phyloP scores from a whole-genome alignment of 2,797 vertebrate species.

The Gymnopithys bicolor region DNA sequence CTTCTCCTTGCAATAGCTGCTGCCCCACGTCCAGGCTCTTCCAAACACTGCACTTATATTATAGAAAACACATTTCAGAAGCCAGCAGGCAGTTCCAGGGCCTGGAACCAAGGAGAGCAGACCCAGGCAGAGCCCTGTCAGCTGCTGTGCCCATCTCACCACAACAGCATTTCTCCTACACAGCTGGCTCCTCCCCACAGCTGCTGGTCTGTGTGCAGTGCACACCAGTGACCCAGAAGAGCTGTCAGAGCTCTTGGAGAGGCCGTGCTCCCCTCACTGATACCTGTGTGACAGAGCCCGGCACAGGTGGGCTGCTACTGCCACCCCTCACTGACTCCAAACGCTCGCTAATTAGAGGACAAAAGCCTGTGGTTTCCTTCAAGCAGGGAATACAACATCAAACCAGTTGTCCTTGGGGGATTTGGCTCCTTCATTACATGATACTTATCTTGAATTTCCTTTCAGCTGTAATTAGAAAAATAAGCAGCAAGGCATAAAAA shows the following conservation, averaged over 20 bases:
- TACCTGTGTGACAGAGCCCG: neutral
- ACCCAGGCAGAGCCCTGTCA: accelerated
- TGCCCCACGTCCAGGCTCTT: neutral
- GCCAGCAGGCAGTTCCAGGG: neutral
- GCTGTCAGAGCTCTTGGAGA: neutral
- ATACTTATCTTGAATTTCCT: conserved; percentile 66
- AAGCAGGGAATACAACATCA: conserved; percentile 18
- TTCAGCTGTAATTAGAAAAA: conserved; percentile 73
- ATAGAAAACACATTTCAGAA: neutral
- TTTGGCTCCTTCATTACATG: conserved; percentile 45
- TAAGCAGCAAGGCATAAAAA: conserved; percentile 62
- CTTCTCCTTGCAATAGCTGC: neutral
- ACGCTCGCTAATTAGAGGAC: neutral
- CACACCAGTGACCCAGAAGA: neutral
- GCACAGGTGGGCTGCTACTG: neutral
- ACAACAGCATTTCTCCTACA: accelerated
- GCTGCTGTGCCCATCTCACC: accelerated
- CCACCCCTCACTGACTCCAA: neutral
- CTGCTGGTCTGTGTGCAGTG: neutral
- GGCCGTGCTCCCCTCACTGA: neutral
- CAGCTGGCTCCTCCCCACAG: neutral
- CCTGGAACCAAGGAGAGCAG: neutral
- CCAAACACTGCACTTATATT: accelerated
- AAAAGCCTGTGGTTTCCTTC: conserved; percentile 17
- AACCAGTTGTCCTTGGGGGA: conserved; percentile 32